phyloP scores from a whole-genome alignment of 2,797 vertebrate genomes.

The Tarsius wallacei region DNA sequence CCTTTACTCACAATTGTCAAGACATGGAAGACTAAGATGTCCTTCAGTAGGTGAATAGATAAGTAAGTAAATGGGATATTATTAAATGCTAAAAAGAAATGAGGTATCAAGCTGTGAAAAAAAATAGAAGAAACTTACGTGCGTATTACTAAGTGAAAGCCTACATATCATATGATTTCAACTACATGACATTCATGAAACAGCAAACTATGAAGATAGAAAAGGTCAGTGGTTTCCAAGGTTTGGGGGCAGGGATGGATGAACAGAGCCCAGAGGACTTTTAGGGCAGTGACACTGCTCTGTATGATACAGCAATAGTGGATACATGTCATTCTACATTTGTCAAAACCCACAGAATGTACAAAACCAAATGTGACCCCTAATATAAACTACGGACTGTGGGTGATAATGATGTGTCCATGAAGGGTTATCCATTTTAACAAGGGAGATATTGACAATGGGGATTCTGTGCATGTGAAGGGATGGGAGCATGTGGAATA shows the following conservation, averaged over 20 bases:
- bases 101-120: no score
- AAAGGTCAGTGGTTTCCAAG: neutral
- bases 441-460: no score
- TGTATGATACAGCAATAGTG: neutral
- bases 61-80: no score
- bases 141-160: no score
- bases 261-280: neutral
- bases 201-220: neutral
- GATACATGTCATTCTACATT: neutral
- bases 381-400: neutral
- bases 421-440: fast-evolving
- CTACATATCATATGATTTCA: neutral
- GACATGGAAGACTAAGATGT: no score
- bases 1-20: neutral
- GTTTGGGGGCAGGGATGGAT: neutral
- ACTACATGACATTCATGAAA: neutral
- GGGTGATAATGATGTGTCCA: neutral
- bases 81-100: no score
- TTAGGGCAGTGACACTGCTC: neutral
- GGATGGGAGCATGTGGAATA: no score
- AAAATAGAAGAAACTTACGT: neutral
- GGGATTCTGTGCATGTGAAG: neutral
- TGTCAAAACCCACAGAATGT: neutral
- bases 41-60: neutral
- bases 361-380: neutral